phyloP scores from a whole-genome alignment of 2,113 vertebrate genomes.

The Caretta caretta region DNA sequence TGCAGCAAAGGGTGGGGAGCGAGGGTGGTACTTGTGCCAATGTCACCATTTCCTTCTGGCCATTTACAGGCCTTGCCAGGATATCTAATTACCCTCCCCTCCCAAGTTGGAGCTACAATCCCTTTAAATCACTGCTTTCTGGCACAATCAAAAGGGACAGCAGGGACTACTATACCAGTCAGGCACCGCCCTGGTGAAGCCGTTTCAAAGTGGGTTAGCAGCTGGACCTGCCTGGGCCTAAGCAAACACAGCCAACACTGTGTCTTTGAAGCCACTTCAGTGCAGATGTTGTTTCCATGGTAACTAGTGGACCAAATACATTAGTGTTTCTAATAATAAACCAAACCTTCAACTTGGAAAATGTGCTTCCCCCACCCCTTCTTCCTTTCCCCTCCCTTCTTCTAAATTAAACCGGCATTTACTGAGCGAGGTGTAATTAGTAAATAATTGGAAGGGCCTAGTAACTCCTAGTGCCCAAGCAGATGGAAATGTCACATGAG shows the following conservation, averaged over 20 bases:
- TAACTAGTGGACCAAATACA: conserved; percentile 90
- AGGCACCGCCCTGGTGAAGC: neutral
- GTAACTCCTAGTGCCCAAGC: conserved; percentile 20
- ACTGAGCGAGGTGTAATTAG: conserved; percentile 51
- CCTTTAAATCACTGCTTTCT: rapidly evolving
- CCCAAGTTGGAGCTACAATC: neutral
- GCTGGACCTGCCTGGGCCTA: conserved; percentile 35
- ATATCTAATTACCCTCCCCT: neutral
- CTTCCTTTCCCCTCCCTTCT: conserved; percentile 48
- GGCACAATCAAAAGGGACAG: neutral
- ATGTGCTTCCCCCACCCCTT: conserved; percentile 63
- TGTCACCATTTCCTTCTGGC: neutral
- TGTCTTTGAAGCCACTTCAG: conserved; percentile 84
- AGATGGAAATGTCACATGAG: conserved; percentile 4
- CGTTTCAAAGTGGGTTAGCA: neutral
- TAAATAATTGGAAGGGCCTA: conserved; percentile 47
- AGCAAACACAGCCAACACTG: conserved; percentile 67
- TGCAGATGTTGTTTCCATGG: conserved; percentile 91
- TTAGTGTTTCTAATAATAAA: conserved; percentile 93
- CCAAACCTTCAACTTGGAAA: conserved; percentile 84
- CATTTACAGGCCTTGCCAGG: neutral
- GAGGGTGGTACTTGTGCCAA: neutral
- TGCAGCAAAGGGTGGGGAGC: neutral
- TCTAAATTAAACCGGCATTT: conserved; percentile 52
- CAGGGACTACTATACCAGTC: rapidly evolving